A percentile compares a stretch with the other conserved stretches of the same genome.
phyloP scores from a whole-genome alignment of 2,797 vertebrate species.

The Pseudochirops corinnae region DNA sequence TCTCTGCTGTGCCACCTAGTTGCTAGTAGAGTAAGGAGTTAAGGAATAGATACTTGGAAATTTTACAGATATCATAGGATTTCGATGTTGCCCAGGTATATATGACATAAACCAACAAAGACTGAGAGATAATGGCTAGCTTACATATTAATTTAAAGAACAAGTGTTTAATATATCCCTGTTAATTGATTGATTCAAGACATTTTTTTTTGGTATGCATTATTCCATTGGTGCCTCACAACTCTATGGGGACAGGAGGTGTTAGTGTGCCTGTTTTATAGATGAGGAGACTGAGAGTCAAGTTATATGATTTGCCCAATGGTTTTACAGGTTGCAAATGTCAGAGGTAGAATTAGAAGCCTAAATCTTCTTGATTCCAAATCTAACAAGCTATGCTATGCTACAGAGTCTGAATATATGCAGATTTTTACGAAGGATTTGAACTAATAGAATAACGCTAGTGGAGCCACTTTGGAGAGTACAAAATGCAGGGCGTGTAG shows the following conservation, averaged over 20 bases:
- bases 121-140: not conserved
- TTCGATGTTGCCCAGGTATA: not conserved
- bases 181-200: not conserved
- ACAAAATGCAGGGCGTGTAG: not conserved
- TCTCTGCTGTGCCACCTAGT: not conserved
- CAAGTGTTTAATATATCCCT: not conserved
- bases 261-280: not conserved
- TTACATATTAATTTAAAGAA: not conserved
- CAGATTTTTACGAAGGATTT: constrained; percentile 6
- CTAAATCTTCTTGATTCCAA: not conserved
- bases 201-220: not conserved
- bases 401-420: not conserved
- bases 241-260: not conserved
- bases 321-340: not conserved
- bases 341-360: not conserved
- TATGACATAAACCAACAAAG: not conserved
- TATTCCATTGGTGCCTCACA: not conserved
- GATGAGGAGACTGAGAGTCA: not conserved
- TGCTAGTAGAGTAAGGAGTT: not conserved
- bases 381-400: not conserved
- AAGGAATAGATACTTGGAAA: not conserved
- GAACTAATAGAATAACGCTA: not conserved
- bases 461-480: constrained; percentile 1
- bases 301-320: not conserved
- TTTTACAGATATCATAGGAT: not conserved